Evolutionary conservation across 2,888 invertebrate species (phyloP), one percentile per base, ranked within the genome.

Genomic region (Trachelus iudaicus): DNA sequence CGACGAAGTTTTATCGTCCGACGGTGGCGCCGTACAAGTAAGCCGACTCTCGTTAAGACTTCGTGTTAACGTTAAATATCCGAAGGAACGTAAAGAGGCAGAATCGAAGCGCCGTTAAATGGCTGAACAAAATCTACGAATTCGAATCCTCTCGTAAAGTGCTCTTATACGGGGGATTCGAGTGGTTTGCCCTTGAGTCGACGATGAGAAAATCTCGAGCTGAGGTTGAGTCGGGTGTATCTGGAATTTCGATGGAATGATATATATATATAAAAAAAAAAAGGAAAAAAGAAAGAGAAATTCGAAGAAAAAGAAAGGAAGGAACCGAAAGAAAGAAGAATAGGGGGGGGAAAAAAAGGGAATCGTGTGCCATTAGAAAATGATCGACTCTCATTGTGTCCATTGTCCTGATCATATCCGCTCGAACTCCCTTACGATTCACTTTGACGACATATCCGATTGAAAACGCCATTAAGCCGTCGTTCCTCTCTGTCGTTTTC

Each of bases 361-460:
- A 74, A 77, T 77, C 73, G 40, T 71, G 77, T 75, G 75, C 56
- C 56, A 6, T 0, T 23, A 56, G 56, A 56, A 56, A 56, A 23
- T 56, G 56, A 56, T 56, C 23, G 56, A 23, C 9, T 56, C 56
- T 56, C 56, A 56, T 56, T 56, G 56, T 56, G 56, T 56, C 56
- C 56, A 56, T 56, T 56, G 56, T 56, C 23, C 56, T 56, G 56
- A 56, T 56, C 23, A 23, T 56, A 56, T 56, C 23, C 56, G 23
- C 23, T 56, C 23, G 56, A 56, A 56, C 9, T 56, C 56, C 56
- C 56, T 23, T 23, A 56, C 56, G 56, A 56, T 56, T 56, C 56
- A 56, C 56, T 56, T 56, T 56, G 56, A 56, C 56, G 71, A 71
- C 31, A 71, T 71, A 71, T 71, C 71, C 71, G 71, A 71, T 33